Conservation (phyloP, 2,888 invertebrate species). For the Drosophila prostipennis region DNA sequence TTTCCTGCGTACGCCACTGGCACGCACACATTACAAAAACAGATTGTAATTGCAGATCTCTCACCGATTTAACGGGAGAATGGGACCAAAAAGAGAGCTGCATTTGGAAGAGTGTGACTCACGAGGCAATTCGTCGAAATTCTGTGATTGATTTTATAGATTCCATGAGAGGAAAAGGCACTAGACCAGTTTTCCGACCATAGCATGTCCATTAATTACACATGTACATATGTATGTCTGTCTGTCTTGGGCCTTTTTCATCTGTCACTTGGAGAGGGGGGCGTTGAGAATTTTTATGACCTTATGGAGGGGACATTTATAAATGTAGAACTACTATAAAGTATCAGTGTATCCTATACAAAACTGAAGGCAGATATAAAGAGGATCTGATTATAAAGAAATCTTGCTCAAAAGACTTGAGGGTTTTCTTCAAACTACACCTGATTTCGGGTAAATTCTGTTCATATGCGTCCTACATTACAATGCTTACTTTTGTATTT, state of each 20-base stretch:
- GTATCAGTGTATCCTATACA: background rate
- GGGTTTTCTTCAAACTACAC: background rate
- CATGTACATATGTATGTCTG: background rate
- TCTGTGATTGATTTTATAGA: conserved; percentile 43
- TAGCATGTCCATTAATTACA: conserved; percentile 13
- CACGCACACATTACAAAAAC: conserved; percentile 21
- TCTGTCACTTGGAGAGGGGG: background rate
- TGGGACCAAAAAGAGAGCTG: conserved; percentile 4
- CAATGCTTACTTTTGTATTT: conserved; percentile 8
- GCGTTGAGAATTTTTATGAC: background rate
- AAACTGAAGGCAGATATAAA: background rate
- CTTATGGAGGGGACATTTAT: background rate
- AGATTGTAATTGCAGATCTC: conserved; percentile 41
- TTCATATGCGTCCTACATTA: conserved; percentile 4
- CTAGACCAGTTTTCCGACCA: conserved; percentile 20
- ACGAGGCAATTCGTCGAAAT: conserved; percentile 36
- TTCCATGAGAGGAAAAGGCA: conserved; percentile 19
- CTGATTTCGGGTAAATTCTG: conserved; percentile 2
- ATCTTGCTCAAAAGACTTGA: background rate
- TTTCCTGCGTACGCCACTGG: conserved; percentile 23
- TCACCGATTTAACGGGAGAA: conserved; percentile 11
- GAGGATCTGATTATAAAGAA: background rate
- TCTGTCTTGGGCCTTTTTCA: conserved; percentile 7
- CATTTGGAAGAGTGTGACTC: conserved; percentile 32
- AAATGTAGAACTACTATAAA: background rate